Percentiles rank a stretch among this genome's conserved stretches.
Evolutionary conservation across 2,113 vertebrate genomes (phyloP).

Genomic region (Tor tambroides): DNA sequence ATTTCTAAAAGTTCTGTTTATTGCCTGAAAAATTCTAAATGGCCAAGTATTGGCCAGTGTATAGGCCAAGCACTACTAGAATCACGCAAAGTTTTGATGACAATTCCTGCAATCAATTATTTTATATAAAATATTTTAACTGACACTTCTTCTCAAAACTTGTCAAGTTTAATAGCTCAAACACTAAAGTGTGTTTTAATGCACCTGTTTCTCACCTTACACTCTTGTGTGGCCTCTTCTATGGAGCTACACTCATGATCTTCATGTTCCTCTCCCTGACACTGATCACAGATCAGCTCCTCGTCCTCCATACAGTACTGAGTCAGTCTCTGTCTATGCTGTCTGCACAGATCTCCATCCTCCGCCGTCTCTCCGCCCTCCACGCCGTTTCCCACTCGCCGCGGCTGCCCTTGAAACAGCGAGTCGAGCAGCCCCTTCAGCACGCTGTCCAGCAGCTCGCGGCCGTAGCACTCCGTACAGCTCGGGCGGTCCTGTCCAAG

Average conservation of each 20-base stretch:
- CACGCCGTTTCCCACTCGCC: neutral
- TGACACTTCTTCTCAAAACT: neutral
- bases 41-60: too few species aligned
- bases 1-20: neutral
- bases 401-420: constrained; percentile 60
- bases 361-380: neutral
- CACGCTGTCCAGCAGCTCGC: constrained; percentile 58
- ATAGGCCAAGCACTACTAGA: neutral
- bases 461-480: constrained; percentile 65
- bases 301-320: constrained; percentile 64
- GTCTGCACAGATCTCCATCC: constrained; percentile 39
- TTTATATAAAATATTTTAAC: constrained; percentile 2
- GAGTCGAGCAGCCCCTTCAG: constrained; percentile 59
- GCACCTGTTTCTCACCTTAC: constrained; percentile 57
- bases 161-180: neutral
- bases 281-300: constrained; percentile 59
- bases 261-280: constrained; percentile 58
- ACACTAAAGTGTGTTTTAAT: neutral
- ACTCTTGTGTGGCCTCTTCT: constrained; percentile 60
- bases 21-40: too few species aligned
- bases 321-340: constrained; percentile 53
- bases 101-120: neutral
- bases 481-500: constrained; percentile 49
- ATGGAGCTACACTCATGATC: constrained; percentile 56
- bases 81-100: neutral